A percentile compares a stretch with the other conserved stretches of the same genome.
phyloP scores from a whole-genome alignment of 2,113 vertebrate species.

The Sander vitreus region DNA sequence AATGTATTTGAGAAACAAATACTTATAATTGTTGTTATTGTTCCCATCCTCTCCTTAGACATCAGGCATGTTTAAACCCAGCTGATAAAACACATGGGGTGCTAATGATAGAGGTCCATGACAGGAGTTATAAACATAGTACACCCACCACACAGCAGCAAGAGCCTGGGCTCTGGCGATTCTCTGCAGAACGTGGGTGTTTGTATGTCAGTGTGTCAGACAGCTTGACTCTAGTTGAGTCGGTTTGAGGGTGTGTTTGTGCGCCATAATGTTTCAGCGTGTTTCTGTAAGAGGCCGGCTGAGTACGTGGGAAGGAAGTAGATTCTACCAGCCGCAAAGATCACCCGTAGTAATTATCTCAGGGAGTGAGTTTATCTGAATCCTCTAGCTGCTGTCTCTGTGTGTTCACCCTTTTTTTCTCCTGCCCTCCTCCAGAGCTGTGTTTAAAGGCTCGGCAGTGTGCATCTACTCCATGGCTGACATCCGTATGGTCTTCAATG shows the following conservation, averaged over 20 bases:
- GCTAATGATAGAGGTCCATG: conserved; percentile 75
- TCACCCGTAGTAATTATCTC: conserved; percentile 60
- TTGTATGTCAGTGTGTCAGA: conserved; percentile 79
- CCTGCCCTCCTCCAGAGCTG: conserved; percentile 84
- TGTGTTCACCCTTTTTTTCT: conserved; percentile 31
- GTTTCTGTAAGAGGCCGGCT: conserved; percentile 44
- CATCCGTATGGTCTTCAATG: conserved; percentile 98
- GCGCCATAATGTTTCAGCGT: conserved; percentile 49
- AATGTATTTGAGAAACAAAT: conserved; percentile 73
- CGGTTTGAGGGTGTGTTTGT: conserved; percentile 55
- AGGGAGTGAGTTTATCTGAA: conserved; percentile 47
- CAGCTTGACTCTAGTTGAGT: conserved; percentile 70
- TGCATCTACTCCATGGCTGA: conserved; percentile 99
- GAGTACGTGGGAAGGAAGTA: conserved; percentile 61
- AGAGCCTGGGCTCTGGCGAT: conserved; percentile 52
- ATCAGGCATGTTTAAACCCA: conserved; percentile 52
- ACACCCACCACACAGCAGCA: conserved; percentile 67
- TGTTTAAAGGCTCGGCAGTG: conserved; percentile 97
- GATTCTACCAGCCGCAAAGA: conserved; percentile 35
- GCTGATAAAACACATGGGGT: conserved; percentile 67
- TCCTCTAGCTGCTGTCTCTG: conserved; percentile 32
- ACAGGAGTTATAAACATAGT: conserved; percentile 74
- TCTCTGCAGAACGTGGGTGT: conserved; percentile 68
- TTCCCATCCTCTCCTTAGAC: conserved; percentile 60
- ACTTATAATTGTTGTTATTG: conserved; percentile 46